Percentiles rank a stretch among this genome's conserved stretches.
Conservation (phyloP, 2,888 invertebrate species). For the Andricus curvator region DNA sequence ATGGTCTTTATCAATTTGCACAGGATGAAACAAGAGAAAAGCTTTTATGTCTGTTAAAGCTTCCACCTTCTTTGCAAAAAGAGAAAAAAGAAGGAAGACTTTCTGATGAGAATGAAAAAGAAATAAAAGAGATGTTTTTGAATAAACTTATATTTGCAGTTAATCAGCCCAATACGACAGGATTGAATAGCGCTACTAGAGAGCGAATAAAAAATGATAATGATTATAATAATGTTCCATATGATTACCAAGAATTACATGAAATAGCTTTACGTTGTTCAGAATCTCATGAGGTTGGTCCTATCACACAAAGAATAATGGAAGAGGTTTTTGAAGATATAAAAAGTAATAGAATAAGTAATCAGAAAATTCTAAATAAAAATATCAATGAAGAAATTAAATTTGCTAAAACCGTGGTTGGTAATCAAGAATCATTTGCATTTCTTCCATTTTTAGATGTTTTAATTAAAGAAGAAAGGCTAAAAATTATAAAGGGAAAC, state of each 20-base stretch:
- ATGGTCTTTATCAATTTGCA: slow-evolving; percentile 41
- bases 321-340: too few species aligned
- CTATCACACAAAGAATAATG: too few species aligned
- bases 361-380: too few species aligned
- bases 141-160: slow-evolving; percentile 42
- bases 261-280: slow-evolving; percentile 67
- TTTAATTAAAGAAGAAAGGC: too few species aligned
- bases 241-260: slow-evolving; percentile 62
- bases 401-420: too few species aligned
- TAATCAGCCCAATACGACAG: slow-evolving; percentile 19
- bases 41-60: slow-evolving; percentile 5
- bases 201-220: slow-evolving; percentile 43
- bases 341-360: too few species aligned
- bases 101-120: not conserved
- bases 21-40: slow-evolving; percentile 7
- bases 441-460: too few species aligned
- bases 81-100: not conserved
- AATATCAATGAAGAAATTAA: too few species aligned
- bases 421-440: too few species aligned
- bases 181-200: slow-evolving; percentile 51
- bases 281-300: slow-evolving; percentile 63
- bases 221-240: slow-evolving; percentile 49
- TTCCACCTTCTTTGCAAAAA: slow-evolving; percentile 15
- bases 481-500: too few species aligned
- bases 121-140: slow-evolving; percentile 44